These are phyloP conservation scores for Tragelaphus strepsiceros DNA, from an alignment of 2,113 vertebrate genomes.

Conservation along the genomic window DNA sequence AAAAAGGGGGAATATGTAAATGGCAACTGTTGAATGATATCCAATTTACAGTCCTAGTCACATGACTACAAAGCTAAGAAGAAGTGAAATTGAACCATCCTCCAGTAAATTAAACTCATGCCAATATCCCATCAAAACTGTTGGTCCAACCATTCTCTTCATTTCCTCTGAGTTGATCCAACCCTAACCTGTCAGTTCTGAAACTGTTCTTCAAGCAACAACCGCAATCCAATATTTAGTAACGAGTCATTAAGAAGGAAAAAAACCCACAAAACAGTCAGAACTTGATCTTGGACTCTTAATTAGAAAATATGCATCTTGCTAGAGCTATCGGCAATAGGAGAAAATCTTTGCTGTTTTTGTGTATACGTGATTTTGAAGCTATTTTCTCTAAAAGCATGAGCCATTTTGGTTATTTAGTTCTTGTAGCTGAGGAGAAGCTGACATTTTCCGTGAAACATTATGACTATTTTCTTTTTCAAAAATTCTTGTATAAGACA, in stretches of 20 bases:
- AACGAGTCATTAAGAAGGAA: not conserved
- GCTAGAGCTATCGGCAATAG: not conserved
- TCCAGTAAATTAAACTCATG: conserved; percentile 12
- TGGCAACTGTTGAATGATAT: not conserved
- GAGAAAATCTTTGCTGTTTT: not conserved
- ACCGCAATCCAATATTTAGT: not conserved
- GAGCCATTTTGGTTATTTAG: not conserved
- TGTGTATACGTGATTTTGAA: not conserved
- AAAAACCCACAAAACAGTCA: not conserved
- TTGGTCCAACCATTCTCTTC: not conserved
- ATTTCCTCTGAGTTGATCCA: not conserved
- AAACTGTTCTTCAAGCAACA: not conserved
- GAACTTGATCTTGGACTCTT: not conserved
- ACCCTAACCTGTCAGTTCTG: not conserved
- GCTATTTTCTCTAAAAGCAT: not conserved
- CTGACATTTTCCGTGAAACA: not conserved
- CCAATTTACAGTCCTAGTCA: not conserved
- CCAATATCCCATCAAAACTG: not conserved
- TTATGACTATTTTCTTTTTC: not conserved
- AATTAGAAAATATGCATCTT: not conserved
- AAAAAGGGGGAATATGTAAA: not conserved
- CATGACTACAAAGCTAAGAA: not conserved
- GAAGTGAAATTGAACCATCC: not conserved
- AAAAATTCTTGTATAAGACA: not conserved
- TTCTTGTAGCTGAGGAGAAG: not conserved